Evolutionary conservation across 2,888 invertebrate species (phyloP).

Genomic region (Drosophila paranaensis): DNA sequence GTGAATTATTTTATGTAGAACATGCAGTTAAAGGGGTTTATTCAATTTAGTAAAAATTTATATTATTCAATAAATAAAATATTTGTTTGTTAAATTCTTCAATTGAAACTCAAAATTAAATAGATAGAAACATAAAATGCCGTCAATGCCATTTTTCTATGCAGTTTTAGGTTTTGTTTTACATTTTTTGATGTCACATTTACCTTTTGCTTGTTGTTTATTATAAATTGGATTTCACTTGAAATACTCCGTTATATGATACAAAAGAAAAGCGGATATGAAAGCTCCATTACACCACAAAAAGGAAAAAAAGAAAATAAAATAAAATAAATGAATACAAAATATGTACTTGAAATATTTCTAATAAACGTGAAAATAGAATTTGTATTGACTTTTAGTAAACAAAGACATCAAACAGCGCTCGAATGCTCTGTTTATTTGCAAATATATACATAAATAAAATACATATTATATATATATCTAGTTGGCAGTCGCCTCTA

Average conservation of each 20-base stretch:
- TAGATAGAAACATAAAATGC: background rate
- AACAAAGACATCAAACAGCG: constrained; percentile 62
- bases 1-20: background rate
- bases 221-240: constrained; percentile 54
- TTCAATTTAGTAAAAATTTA: background rate
- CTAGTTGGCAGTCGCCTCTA: background rate
- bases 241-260: constrained; percentile 46
- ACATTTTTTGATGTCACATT: constrained; percentile 3
- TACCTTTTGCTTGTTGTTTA: constrained; percentile 38
- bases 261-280: constrained; percentile 53
- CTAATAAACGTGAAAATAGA: constrained; percentile 70
- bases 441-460: constrained; percentile 50
- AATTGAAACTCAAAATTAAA: background rate
- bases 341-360: constrained; percentile 30
- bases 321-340: background rate
- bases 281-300: constrained; percentile 39
- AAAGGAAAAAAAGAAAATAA: background rate
- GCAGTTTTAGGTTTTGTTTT: constrained; percentile 3
- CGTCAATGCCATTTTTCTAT: background rate
- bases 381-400: constrained; percentile 52
- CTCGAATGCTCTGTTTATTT: constrained; percentile 57
- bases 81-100: background rate
- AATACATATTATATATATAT: constrained; percentile 34
- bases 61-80: background rate
- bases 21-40: background rate